Evolutionary conservation across 2,113 vertebrate genomes (phyloP).

Genomic region (Centropus bengalensis): DNA sequence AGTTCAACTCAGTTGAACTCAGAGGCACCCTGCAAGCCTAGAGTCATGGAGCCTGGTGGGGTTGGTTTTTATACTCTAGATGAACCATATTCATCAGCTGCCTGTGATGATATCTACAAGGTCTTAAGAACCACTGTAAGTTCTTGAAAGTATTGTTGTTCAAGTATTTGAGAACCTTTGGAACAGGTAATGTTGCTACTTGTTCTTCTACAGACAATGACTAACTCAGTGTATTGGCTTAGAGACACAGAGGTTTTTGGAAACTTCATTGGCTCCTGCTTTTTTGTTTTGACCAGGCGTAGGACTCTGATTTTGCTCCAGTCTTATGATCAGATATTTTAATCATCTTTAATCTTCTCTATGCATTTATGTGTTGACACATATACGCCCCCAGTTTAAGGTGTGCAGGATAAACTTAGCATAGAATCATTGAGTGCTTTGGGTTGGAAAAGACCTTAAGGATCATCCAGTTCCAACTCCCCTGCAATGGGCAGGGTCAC

Average conservation of each 20-base stretch:
- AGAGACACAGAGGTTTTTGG: neutral
- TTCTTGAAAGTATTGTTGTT: neutral
- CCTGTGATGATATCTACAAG: neutral
- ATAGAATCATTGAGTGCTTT: too few relatives aligned
- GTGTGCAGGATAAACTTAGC: neutral
- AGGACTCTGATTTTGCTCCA: neutral
- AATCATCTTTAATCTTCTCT: neutral
- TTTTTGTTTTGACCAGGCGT: neutral
- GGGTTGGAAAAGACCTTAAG: too few relatives aligned
- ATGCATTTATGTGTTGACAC: neutral
- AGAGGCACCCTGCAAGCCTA: neutral
- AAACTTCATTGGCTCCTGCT: neutral
- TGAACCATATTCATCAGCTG: neutral
- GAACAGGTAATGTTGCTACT: neutral
- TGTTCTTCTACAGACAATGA: neutral
- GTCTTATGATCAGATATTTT: neutral
- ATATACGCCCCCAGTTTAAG: neutral
- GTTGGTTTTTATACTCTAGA: neutral
- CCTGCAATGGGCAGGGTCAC: too few relatives aligned
- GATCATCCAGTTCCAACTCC: too few relatives aligned
- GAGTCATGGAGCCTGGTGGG: neutral
- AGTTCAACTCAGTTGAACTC: too few relatives aligned
- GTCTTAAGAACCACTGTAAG: neutral
- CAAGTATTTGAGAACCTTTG: neutral
- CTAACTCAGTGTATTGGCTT: neutral